Evolutionary conservation across 2,113 vertebrate genomes (phyloP).

Genomic region (Oophaga pumilio): DNA sequence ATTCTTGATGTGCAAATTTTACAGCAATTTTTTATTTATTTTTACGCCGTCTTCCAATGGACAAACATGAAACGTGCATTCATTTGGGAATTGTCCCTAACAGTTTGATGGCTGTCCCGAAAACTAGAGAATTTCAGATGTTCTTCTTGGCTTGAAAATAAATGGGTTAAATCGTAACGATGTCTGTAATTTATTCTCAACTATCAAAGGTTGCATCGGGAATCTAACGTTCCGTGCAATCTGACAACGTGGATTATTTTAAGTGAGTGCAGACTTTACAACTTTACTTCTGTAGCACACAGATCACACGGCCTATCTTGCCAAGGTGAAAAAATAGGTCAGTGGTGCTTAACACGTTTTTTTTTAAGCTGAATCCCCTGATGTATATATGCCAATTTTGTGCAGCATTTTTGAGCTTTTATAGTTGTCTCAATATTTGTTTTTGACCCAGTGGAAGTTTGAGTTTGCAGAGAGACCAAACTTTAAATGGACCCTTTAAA

Average conservation of each 20-base stretch:
- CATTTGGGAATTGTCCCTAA: constrained; percentile 7
- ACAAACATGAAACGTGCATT: not conserved
- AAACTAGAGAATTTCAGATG: not conserved
- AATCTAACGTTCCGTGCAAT: not conserved
- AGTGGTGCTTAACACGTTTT: not conserved
- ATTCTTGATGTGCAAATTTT: constrained; percentile 12
- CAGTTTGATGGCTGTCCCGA: not conserved
- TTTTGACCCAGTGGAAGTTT: not conserved
- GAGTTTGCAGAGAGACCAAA: not conserved
- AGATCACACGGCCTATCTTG: constrained; percentile 1
- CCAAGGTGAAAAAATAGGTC: constrained; percentile 9
- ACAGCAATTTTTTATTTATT: not conserved
- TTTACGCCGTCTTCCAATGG: not conserved
- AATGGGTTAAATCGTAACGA: not conserved
- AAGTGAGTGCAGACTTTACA: constrained; percentile 11
- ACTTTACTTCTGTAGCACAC: not conserved
- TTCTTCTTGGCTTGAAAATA: not conserved
- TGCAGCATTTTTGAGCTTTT: not conserved
- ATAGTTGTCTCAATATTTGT: not conserved
- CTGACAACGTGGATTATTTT: constrained; percentile 11
- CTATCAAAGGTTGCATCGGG: not conserved
- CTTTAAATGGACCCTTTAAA: not conserved
- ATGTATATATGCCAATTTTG: not conserved
- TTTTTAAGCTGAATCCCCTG: not conserved
- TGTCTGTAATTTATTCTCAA: not conserved